A percentile compares a stretch with the other conserved stretches of the same genome.
Evolutionary conservation across 2,797 vertebrate species (phyloP).

Genomic region (Hephaestus fuliginosus): DNA sequence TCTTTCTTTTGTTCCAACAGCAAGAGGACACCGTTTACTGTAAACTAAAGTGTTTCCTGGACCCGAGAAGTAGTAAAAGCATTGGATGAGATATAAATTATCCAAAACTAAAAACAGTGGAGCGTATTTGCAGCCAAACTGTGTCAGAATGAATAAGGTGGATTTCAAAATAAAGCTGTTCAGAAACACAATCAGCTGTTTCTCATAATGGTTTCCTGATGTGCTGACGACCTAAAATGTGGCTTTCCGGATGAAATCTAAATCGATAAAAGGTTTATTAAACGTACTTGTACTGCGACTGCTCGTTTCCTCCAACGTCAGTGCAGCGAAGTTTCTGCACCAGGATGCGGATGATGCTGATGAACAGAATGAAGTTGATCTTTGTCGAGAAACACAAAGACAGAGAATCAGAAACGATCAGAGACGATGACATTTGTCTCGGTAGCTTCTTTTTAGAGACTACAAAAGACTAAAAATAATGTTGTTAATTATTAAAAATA

Average conservation of each 20-base stretch:
- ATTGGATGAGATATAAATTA: background rate
- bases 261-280: background rate
- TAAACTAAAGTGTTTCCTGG: background rate
- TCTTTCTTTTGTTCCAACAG: background rate
- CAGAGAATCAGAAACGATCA: too few relatives aligned
- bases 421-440: too few relatives aligned
- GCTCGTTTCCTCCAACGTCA: constrained; percentile 90
- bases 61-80: background rate
- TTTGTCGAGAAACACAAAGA: constrained; percentile 62
- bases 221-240: background rate
- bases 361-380: constrained; percentile 94
- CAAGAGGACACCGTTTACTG: background rate
- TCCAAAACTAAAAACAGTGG: background rate
- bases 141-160: background rate
- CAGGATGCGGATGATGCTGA: constrained; percentile 94
- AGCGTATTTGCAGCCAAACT: background rate
- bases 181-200: background rate
- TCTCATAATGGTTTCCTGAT: too few relatives aligned
- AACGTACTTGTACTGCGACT: constrained; percentile 91
- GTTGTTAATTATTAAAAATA: too few relatives aligned
- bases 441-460: too few relatives aligned
- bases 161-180: background rate
- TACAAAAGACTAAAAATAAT: too few relatives aligned
- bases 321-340: constrained; percentile 93
- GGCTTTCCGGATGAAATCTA: background rate